Evolutionary conservation across 2,797 vertebrate genomes (phyloP).

Genomic region (Martes flavigula): DNA sequence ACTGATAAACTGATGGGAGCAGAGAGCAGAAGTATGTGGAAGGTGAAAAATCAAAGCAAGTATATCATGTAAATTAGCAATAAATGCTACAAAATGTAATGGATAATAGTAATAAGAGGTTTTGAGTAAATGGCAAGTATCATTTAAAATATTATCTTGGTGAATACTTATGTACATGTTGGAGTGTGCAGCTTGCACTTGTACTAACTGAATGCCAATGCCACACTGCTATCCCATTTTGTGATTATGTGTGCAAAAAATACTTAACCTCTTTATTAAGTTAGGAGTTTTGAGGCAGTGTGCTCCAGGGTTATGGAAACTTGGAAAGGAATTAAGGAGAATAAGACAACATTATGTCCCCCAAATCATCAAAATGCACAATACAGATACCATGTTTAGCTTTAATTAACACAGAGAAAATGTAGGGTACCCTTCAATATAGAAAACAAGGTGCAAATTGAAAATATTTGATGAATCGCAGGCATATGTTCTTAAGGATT

Average conservation of each 20-base stretch:
- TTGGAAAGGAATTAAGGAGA: neutral
- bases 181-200: neutral
- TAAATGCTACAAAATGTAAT: neutral
- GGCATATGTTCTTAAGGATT: neutral
- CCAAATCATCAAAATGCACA: neutral
- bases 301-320: neutral
- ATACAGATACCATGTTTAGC: neutral
- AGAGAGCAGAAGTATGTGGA: slow-evolving; percentile 51
- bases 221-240: neutral
- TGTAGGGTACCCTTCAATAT: neutral
- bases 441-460: neutral
- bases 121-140: slow-evolving; percentile 3
- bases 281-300: neutral
- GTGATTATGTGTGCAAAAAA: neutral
- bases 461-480: neutral
- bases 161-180: neutral
- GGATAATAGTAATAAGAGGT: neutral
- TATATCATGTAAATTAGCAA: neutral
- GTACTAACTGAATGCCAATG: neutral
- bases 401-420: slow-evolving; percentile 7
- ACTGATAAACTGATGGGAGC: slow-evolving; percentile 71
- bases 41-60: slow-evolving; percentile 33
- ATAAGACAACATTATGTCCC: neutral
- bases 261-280: neutral
- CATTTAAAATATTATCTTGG: neutral